These are phyloP conservation scores for Tethea ocularis DNA, from an alignment of 2,888 invertebrate genomes.

Conservation along the genomic window DNA sequence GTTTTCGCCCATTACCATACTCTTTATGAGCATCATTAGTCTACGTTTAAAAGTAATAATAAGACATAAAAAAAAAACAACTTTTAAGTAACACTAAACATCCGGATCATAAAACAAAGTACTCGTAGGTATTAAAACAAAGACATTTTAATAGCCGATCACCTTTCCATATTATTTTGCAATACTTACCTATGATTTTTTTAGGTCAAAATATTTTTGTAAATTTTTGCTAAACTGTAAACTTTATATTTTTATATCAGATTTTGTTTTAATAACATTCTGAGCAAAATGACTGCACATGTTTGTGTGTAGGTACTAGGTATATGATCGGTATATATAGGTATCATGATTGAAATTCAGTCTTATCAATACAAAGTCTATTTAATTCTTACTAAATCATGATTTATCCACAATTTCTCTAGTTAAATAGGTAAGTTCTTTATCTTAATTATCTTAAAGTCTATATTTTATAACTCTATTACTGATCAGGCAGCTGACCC, in stretches of 20 bases:
- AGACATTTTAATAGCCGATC: slow-evolving; percentile 10
- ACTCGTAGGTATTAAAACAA: slow-evolving; percentile 11
- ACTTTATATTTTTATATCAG: too few species aligned
- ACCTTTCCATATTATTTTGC: too few species aligned
- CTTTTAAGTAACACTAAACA: neutral
- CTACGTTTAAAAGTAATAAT: neutral
- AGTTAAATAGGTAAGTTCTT: slow-evolving; percentile 21
- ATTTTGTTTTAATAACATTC: too few species aligned
- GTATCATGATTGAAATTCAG: too few species aligned
- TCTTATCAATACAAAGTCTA: too few species aligned
- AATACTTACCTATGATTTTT: too few species aligned
- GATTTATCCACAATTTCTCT: neutral
- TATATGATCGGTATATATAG: too few species aligned
- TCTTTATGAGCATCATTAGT: slow-evolving; percentile 9
- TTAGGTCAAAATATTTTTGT: too few species aligned
- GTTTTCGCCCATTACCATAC: slow-evolving; percentile 12
- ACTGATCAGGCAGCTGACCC: slow-evolving; percentile 34
- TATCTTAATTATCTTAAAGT: slow-evolving; percentile 32
- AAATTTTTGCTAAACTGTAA: too few species aligned
- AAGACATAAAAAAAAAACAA: slow-evolving; percentile 2
- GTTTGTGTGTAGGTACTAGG: too few species aligned
- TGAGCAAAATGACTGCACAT: too few species aligned
- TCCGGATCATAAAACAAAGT: neutral
- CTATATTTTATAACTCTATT: slow-evolving; percentile 36
- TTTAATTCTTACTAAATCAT: too few species aligned